Percentiles rank a stretch among this genome's conserved stretches.
phyloP scores from a whole-genome alignment of 2,113 vertebrate species.

The Glaucidium brasilianum region DNA sequence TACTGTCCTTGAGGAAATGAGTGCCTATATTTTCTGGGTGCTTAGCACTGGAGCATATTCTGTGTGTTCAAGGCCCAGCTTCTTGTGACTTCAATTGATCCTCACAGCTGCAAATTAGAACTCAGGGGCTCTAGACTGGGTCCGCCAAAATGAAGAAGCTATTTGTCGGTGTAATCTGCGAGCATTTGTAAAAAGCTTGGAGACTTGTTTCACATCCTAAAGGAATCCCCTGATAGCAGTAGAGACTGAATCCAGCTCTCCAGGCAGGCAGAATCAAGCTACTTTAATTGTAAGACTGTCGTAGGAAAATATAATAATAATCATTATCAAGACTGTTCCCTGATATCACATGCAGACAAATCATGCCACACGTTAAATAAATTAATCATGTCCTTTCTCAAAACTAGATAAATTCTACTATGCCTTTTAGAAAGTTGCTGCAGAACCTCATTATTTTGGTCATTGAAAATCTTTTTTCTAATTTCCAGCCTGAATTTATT shows the following conservation, averaged over 20 bases:
- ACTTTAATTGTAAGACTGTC: not conserved
- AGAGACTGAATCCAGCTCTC: not conserved
- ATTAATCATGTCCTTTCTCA: not conserved
- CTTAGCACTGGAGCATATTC: not conserved
- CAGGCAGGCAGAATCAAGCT: not conserved
- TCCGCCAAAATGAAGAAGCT: not conserved
- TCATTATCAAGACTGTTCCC: not conserved
- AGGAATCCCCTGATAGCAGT: not conserved
- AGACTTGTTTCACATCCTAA: not conserved
- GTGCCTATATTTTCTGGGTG: not conserved
- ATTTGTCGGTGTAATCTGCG: not conserved
- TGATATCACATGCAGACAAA: not conserved
- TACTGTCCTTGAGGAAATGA: not conserved
- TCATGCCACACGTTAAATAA: not conserved
- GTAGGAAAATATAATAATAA: not conserved
- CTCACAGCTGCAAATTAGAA: not conserved
- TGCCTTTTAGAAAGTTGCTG: not conserved
- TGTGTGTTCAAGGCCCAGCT: not conserved
- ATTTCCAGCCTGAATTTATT: not conserved
- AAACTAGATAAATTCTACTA: not conserved
- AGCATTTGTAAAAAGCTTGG: not conserved
- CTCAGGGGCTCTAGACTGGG: not conserved
- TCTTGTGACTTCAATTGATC: not conserved
- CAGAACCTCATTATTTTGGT: not conserved
- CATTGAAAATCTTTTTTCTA: not conserved